Evolutionary conservation across 2,113 vertebrate species (phyloP).

Genomic region (Sorex araneus): DNA sequence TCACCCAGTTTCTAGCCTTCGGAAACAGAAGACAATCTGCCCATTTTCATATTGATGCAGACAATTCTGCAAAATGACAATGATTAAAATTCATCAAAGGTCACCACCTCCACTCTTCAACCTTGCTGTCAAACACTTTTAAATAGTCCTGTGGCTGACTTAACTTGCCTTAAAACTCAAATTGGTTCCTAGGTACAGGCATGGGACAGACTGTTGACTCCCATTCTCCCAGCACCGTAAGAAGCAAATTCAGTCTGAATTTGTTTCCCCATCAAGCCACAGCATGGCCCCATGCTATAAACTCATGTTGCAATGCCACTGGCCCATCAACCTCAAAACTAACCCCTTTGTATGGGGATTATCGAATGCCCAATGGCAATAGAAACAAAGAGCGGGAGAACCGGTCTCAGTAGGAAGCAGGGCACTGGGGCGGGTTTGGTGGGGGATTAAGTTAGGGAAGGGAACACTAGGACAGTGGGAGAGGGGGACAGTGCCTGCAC

Average conservation of each 20-base stretch:
- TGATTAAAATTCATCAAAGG: neutral
- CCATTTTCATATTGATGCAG: neutral
- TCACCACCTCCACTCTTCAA: neutral
- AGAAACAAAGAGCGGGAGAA: no score
- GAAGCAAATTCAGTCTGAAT: neutral
- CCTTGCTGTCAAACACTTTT: neutral
- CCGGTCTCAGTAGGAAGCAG: no score
- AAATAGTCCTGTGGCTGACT: neutral
- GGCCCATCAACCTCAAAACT: neutral
- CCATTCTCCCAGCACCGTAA: neutral
- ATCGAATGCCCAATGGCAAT: no score
- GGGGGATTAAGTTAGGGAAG: no score
- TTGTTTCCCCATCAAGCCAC: neutral
- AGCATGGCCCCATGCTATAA: neutral
- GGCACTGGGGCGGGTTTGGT: no score
- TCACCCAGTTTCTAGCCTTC: neutral
- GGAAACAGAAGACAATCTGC: slow-evolving; percentile 24
- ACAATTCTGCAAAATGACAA: slow-evolving; percentile 36
- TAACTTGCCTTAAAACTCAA: neutral
- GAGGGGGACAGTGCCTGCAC: no score
- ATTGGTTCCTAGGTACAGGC: neutral
- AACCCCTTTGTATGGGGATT: no score
- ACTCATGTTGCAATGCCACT: neutral
- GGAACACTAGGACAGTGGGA: no score
- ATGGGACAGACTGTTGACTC: neutral